A percentile compares a stretch with the other conserved stretches of the same genome.
These are phyloP conservation scores for Chrysolina oricalcia DNA, from an alignment of 2,888 invertebrate genomes.

Conservation along the genomic window DNA sequence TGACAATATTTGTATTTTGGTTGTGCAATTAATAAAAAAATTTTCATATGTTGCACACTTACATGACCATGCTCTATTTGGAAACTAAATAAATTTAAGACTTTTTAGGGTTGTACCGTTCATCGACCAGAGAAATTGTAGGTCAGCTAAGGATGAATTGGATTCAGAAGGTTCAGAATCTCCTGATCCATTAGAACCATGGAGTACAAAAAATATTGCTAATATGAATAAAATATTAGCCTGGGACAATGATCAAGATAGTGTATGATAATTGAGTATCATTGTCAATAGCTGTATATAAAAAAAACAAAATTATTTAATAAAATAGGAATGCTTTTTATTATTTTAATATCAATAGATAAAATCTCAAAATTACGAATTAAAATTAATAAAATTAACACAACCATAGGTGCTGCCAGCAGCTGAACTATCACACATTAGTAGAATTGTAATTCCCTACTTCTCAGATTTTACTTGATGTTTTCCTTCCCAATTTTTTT, in stretches of 20 bases:
- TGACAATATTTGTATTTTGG: no score
- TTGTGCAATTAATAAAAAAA: no score
- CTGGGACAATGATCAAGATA: conserved; percentile 76
- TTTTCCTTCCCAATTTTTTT: conserved; percentile 28
- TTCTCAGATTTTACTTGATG: neutral
- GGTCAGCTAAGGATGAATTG: conserved; percentile 67
- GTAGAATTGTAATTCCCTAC: neutral
- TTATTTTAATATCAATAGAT: conserved; percentile 18
- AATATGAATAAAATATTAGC: conserved; percentile 83
- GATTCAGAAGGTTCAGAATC: conserved; percentile 68
- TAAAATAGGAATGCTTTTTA: conserved; percentile 4
- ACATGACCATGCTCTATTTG: neutral
- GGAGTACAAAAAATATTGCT: conserved; percentile 82
- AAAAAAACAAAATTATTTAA: neutral
- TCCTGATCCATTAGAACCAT: conserved; percentile 81
- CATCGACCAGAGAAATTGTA: conserved; percentile 67
- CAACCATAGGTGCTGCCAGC: conserved; percentile 22
- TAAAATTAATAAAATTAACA: conserved; percentile 27
- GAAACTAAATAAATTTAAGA: conserved; percentile 13
- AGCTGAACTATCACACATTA: conserved; percentile 27
- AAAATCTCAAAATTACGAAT: conserved; percentile 15
- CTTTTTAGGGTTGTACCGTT: conserved; percentile 73
- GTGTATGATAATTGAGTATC: conserved; percentile 66
- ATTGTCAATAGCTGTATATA: neutral
- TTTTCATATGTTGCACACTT: no score